Evolutionary conservation across 2,113 vertebrate species (phyloP).

Genomic region (Scalopus aquaticus): DNA sequence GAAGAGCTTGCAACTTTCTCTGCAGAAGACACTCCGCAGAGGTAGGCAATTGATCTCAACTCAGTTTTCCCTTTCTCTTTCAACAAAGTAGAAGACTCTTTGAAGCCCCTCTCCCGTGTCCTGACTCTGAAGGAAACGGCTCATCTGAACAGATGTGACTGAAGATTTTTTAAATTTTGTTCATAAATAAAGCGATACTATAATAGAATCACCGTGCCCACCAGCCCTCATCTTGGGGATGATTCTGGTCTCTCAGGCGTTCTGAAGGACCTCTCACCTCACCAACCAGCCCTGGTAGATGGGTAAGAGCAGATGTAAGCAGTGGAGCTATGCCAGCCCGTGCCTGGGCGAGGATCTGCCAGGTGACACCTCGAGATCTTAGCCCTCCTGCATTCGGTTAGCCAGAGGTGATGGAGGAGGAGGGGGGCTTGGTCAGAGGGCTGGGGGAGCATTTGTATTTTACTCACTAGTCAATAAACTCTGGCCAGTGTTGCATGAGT

Average conservation of each 20-base stretch:
- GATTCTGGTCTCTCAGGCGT: neutral
- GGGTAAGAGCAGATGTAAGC: neutral
- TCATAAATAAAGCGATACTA: conserved; percentile 50
- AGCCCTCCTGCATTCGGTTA: neutral
- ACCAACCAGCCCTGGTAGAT: neutral
- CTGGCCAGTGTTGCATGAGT: neutral
- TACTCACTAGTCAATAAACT: conserved; percentile 45
- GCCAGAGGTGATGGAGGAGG: neutral
- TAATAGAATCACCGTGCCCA: neutral
- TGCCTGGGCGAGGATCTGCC: neutral
- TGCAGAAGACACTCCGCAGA: neutral
- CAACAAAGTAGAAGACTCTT: conserved; percentile 10
- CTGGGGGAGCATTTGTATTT: conserved; percentile 2
- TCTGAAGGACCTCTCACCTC: neutral
- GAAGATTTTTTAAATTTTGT: conserved; percentile 55
- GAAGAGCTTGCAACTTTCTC: neutral
- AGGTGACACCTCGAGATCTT: neutral
- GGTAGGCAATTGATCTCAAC: neutral
- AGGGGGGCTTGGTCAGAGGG: neutral
- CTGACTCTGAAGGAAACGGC: conserved; percentile 6
- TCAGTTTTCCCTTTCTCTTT: conserved; percentile 14
- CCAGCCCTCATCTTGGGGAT: neutral
- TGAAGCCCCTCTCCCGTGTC: neutral
- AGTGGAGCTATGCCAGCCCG: neutral
- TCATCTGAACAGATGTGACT: neutral